These are phyloP conservation scores for Gambusia affinis DNA, from an alignment of 2,113 vertebrate genomes.

Conservation along the genomic window DNA sequence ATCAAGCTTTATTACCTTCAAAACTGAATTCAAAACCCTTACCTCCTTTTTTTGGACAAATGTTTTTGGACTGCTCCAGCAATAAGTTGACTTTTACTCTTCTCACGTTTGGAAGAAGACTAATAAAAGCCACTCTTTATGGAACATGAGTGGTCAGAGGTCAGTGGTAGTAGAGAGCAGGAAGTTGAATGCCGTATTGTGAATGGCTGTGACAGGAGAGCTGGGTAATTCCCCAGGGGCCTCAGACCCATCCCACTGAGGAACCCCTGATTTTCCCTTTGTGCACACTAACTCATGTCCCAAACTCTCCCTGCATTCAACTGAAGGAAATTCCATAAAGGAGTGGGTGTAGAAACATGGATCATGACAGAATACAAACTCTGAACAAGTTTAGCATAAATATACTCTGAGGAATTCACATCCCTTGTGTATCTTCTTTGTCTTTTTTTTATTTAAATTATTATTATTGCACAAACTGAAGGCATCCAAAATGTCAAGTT, in stretches of 20 bases:
- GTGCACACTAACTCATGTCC: slow-evolving; percentile 9
- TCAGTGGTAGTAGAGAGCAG: slow-evolving; percentile 24
- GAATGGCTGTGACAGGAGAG: not conserved
- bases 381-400: not conserved
- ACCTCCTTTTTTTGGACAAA: not conserved
- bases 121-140: not conserved
- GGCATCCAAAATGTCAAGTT: not conserved
- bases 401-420: not conserved
- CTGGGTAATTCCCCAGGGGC: not conserved
- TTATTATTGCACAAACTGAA: not conserved
- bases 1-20: not conserved
- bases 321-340: not conserved
- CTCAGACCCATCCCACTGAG: not conserved
- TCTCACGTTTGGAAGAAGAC: not conserved
- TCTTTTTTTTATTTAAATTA: not conserved
- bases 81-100: not conserved
- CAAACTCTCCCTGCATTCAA: not conserved
- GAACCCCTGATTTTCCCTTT: not conserved
- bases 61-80: not conserved
- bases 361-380: not conserved
- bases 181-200: slow-evolving; percentile 11
- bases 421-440: not conserved
- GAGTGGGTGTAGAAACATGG: not conserved
- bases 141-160: slow-evolving; percentile 1
- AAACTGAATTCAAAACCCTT: not conserved